Evolutionary conservation across 2,888 invertebrate species (phyloP).

Genomic region (Eustalomyia histrio): DNA sequence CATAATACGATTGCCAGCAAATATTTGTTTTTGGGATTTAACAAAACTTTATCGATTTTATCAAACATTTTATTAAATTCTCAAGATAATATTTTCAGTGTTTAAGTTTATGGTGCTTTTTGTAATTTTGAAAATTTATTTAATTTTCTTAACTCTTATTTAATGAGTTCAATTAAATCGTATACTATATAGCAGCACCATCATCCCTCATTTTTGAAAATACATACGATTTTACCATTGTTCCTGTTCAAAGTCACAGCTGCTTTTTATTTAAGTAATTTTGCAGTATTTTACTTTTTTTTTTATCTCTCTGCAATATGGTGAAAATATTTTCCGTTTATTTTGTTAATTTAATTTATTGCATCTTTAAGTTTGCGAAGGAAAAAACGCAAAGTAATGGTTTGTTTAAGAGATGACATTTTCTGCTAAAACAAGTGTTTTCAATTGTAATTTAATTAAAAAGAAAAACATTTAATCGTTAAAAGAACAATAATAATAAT

Average conservation of each 20-base stretch:
- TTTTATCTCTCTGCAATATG: conserved; percentile 34
- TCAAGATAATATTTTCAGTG: too few relatives aligned
- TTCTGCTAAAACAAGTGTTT: not conserved
- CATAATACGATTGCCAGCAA: too few relatives aligned
- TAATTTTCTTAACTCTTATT: conserved; percentile 6
- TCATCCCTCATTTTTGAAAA: not conserved
- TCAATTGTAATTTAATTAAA: conserved; percentile 1
- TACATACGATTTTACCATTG: conserved; percentile 5
- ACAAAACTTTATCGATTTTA: too few relatives aligned
- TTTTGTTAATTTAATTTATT: conserved; percentile 35
- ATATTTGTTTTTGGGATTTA: too few relatives aligned
- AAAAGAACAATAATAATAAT: too few relatives aligned
- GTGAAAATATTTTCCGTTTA: conserved; percentile 34
- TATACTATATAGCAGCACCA: not conserved
- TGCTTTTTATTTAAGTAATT: conserved; percentile 47
- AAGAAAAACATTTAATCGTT: not conserved
- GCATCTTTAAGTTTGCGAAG: not conserved
- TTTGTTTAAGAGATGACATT: not conserved
- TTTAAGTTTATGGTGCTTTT: too few relatives aligned
- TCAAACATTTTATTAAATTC: too few relatives aligned
- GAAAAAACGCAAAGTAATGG: not conserved
- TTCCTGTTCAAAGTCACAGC: conserved; percentile 33
- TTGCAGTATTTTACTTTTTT: conserved; percentile 26
- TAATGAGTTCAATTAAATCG: conserved; percentile 46
- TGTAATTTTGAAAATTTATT: too few relatives aligned